Evolutionary conservation across 1,140 invertebrate species (phyloP).

Genomic region (Copidosoma floridanum): DNA sequence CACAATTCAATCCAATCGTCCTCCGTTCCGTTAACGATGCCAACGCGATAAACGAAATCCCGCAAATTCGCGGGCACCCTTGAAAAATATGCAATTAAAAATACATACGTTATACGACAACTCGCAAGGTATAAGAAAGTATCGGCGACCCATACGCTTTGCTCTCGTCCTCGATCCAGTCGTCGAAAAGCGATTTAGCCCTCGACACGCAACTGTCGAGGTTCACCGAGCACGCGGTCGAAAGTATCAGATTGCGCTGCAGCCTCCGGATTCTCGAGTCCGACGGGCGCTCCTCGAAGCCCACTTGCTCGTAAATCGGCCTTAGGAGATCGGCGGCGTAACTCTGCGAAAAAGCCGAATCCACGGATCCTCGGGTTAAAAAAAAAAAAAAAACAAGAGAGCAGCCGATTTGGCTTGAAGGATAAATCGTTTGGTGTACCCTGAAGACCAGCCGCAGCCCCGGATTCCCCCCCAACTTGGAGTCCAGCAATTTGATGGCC

Average conservation of each 20-base stretch:
- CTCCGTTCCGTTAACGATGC: slow-evolving; percentile 27
- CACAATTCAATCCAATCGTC: slow-evolving; percentile 35
- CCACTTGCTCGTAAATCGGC: slow-evolving; percentile 33
- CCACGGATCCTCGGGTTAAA: no score
- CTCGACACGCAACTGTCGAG: slow-evolving; percentile 33
- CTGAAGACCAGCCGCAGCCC: slow-evolving; percentile 28
- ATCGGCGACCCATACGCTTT: slow-evolving; percentile 36
- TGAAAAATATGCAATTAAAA: no score
- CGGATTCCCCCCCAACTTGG: slow-evolving; percentile 33
- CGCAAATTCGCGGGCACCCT: slow-evolving; percentile 35
- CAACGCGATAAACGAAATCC: slow-evolving; percentile 38
- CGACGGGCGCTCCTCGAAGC: slow-evolving; percentile 18
- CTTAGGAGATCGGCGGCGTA: slow-evolving; percentile 28
- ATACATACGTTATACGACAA: no score
- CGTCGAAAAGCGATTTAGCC: slow-evolving; percentile 31
- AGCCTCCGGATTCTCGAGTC: slow-evolving; percentile 29
- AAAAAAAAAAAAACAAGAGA: slow-evolving; percentile 7
- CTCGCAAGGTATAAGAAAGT: no score
- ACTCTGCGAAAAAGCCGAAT: no score
- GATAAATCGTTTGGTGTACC: no score
- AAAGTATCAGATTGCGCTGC: slow-evolving; percentile 32
- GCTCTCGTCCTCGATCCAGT: slow-evolving; percentile 32
- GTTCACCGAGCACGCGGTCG: slow-evolving; percentile 32
- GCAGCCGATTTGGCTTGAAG: no score
- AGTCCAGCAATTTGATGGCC: slow-evolving; percentile 43